These are phyloP conservation scores for Hemaris fuciformis DNA, from an alignment of 2,888 invertebrate species.

Conservation along the genomic window DNA sequence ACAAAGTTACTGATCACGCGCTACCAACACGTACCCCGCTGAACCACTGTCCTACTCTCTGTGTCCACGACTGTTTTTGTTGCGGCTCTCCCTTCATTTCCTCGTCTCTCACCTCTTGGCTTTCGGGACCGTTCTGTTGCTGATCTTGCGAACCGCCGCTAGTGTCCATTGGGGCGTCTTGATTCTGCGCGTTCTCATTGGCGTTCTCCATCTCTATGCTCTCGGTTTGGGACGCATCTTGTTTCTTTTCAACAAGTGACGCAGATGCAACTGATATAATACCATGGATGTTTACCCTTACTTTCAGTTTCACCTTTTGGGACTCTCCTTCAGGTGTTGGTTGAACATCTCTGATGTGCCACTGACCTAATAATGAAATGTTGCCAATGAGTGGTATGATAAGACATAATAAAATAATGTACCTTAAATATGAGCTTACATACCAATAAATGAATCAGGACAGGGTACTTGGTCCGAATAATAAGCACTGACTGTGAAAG, in stretches of 20 bases:
- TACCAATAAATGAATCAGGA: constrained; percentile 90
- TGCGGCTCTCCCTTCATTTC: constrained; percentile 68
- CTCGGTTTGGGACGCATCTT: constrained; percentile 67
- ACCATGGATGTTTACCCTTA: constrained; percentile 96
- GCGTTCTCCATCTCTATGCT: constrained; percentile 72
- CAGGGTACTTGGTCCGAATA: constrained; percentile 90
- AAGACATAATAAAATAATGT: not conserved
- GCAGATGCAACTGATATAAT: constrained; percentile 94
- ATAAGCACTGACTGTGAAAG: constrained; percentile 92
- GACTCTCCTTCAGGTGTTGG: constrained; percentile 94
- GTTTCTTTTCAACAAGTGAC: constrained; percentile 89
- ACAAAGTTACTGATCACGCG: constrained; percentile 55
- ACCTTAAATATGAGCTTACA: constrained; percentile 38
- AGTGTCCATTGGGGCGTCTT: constrained; percentile 74
- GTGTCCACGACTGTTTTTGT: constrained; percentile 85
- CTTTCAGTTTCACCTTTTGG: constrained; percentile 98
- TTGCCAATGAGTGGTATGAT: not conserved
- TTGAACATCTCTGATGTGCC: constrained; percentile 91
- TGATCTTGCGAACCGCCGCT: constrained; percentile 74
- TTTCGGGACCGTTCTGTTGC: constrained; percentile 66
- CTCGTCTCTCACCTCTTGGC: constrained; percentile 78
- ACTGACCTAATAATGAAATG: constrained; percentile 79
- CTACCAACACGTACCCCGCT: constrained; percentile 85
- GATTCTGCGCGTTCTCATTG: constrained; percentile 63
- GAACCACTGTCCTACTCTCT: constrained; percentile 87